Evolutionary conservation across 2,113 vertebrate species (phyloP).

Genomic region (Albula glossodonta): DNA sequence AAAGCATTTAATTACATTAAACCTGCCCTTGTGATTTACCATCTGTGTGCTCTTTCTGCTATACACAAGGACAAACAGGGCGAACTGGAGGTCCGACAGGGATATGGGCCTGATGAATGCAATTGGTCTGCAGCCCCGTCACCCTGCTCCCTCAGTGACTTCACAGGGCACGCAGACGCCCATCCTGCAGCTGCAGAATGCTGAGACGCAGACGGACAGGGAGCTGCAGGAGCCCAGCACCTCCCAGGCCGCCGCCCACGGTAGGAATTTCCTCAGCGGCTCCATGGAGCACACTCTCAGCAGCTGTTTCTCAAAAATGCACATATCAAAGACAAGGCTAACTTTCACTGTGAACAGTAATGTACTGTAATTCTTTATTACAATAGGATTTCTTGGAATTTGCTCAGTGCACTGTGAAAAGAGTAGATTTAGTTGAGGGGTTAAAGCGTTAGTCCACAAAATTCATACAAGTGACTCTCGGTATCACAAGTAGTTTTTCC

Average conservation of each 20-base stretch:
- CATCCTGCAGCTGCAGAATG: conserved; percentile 90
- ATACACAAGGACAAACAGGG: conserved; percentile 81
- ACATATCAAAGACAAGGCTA: too few relatives aligned
- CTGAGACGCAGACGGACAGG: conserved; percentile 93
- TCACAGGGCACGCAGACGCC: conserved; percentile 97
- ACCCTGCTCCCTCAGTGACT: conserved; percentile 91
- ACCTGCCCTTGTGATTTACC: not conserved
- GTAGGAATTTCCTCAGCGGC: not conserved
- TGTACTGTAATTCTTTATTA: too few relatives aligned
- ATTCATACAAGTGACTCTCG: not conserved
- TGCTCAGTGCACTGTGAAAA: not conserved
- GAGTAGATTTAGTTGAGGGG: not conserved
- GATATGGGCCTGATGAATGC: conserved; percentile 99
- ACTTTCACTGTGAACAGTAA: too few relatives aligned
- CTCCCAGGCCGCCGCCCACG: conserved; percentile 49
- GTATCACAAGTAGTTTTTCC: not conserved
- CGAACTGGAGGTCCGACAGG: conserved; percentile 89
- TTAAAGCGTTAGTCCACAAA: not conserved
- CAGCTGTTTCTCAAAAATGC: too few relatives aligned
- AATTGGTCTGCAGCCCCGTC: conserved; percentile 93
- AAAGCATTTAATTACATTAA: not conserved
- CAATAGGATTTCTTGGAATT: not conserved
- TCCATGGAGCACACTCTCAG: not conserved
- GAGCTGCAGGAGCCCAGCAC: conserved; percentile 80
- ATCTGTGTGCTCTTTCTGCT: not conserved